Evolutionary conservation across 2,797 vertebrate species (phyloP).

Genomic region (Nothura maculosa): DNA sequence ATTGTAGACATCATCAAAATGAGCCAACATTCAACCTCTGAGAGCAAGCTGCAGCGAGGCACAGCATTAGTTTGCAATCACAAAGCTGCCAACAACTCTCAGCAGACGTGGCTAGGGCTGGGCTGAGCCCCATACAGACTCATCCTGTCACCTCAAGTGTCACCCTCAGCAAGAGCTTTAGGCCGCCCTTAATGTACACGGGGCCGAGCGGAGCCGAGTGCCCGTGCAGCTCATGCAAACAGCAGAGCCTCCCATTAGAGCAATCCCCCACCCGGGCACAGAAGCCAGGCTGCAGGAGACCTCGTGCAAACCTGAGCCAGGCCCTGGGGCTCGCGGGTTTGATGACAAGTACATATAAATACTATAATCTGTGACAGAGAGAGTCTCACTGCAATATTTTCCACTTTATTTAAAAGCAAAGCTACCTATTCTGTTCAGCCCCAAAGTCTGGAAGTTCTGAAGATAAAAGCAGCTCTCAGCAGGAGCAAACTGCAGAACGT

Average conservation of each 20-base stretch:
- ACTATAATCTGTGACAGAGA: slow-evolving; percentile 53
- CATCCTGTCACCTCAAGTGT: background rate
- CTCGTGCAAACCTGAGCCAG: background rate
- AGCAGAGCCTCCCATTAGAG: background rate
- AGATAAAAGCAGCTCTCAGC: slow-evolving; percentile 53
- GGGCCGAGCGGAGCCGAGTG: background rate
- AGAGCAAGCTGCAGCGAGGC: background rate
- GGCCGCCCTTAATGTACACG: background rate
- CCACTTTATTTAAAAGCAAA: slow-evolving; percentile 55
- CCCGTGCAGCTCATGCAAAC: background rate
- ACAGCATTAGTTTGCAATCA: background rate
- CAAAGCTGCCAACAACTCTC: background rate
- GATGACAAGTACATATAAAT: slow-evolving; percentile 50
- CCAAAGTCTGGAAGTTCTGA: slow-evolving; percentile 16
- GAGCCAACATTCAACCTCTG: background rate
- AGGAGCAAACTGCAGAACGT: slow-evolving; percentile 33
- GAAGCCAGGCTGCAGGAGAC: background rate
- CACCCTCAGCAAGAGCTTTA: background rate
- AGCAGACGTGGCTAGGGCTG: background rate
- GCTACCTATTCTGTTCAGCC: slow-evolving; percentile 22
- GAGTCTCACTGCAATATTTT: slow-evolving; percentile 27
- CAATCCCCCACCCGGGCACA: background rate
- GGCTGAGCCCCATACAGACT: too few relatives aligned
- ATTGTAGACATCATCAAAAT: background rate
- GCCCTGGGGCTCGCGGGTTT: background rate